Conservation (phyloP, 92 coral and sea anemone genomes). For the Palythoa grandis region DNA sequence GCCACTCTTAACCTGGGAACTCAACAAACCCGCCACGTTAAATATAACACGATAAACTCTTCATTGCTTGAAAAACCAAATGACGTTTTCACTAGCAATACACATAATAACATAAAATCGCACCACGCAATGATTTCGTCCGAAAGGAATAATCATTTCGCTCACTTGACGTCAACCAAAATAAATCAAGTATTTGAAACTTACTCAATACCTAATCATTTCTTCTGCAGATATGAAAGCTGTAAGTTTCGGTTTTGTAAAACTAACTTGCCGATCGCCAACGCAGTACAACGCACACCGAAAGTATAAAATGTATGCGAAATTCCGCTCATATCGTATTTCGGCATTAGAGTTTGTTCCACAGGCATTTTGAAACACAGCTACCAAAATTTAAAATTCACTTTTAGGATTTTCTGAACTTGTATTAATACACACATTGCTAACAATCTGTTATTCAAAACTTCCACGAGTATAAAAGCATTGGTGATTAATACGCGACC, state of each 20-base stretch:
- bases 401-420: neutral
- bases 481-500: neutral
- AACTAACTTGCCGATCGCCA: neutral
- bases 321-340: neutral
- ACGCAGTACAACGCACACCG: no score
- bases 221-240: neutral
- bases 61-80: neutral
- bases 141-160: neutral
- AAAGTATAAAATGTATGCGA: neutral
- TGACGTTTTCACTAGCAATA: conserved; percentile 35
- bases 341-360: neutral
- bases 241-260: neutral
- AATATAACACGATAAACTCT: neutral
- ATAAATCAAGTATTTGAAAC: neutral
- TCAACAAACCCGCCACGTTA: neutral
- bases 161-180: neutral
- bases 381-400: neutral
- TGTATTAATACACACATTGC: neutral
- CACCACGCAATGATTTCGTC: conserved; percentile 23
- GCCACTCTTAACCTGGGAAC: neutral
- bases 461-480: neutral
- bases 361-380: no score
- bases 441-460: neutral
- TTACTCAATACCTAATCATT: neutral
- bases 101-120: conserved; percentile 3